These are phyloP conservation scores for Tokudaia tokunoshimensis DNA, from an alignment of 2,797 vertebrate genomes.

Conservation along the genomic window DNA sequence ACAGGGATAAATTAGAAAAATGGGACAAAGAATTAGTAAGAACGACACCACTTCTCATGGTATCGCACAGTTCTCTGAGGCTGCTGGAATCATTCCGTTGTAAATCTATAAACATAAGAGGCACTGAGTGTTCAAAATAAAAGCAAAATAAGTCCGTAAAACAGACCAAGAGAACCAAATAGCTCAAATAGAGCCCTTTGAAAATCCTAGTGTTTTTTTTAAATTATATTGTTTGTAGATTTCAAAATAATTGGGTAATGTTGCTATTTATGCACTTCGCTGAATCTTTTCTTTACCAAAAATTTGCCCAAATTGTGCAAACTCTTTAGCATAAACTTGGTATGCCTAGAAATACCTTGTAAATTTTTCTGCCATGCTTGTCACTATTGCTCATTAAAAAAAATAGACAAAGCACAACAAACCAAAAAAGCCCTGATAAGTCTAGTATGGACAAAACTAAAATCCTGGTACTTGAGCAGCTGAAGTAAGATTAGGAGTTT, in stretches of 20 bases:
- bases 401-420: background rate
- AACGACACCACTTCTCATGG: slow-evolving; percentile 43
- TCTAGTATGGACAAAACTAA: background rate
- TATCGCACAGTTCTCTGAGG: slow-evolving; percentile 37
- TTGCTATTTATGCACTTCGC: background rate
- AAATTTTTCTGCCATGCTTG: background rate
- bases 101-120: slow-evolving; percentile 39
- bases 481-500: background rate
- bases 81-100: background rate
- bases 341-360: background rate
- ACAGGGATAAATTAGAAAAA: slow-evolving; percentile 63
- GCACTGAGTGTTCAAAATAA: background rate
- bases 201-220: slow-evolving; percentile 2
- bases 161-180: background rate
- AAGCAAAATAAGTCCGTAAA: slow-evolving; percentile 35
- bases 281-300: slow-evolving; percentile 37
- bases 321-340: background rate
- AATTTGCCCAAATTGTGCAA: background rate
- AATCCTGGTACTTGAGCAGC: background rate
- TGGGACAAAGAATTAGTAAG: background rate
- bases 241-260: slow-evolving; percentile 10
- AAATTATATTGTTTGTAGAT: background rate
- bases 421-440: background rate
- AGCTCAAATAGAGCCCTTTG: background rate
- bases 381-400: background rate